phyloP scores from a whole-genome alignment of 2,888 invertebrate genomes.

The Zaprionus lineosus region DNA sequence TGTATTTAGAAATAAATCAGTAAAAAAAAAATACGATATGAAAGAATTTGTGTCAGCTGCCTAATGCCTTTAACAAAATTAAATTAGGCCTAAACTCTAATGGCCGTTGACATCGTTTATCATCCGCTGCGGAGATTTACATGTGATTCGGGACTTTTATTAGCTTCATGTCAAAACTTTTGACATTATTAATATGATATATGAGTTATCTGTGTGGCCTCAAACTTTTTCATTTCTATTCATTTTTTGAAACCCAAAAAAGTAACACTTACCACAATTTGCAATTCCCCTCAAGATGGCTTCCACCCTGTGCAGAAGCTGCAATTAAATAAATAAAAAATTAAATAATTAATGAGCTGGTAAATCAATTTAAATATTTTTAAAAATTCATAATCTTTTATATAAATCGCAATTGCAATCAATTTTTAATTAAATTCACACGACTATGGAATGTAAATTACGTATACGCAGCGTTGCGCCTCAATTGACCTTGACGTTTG shows the following conservation, averaged over 20 bases:
- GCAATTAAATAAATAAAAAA: no score
- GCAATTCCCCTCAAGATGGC: constrained; percentile 26
- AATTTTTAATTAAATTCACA: constrained; percentile 19
- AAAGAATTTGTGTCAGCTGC: constrained; percentile 16
- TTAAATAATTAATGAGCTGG: neutral
- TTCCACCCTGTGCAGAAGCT: neutral
- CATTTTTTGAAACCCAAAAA: no score
- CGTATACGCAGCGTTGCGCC: constrained; percentile 19
- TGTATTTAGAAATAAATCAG: neutral
- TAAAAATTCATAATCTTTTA: no score
- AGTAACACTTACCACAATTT: constrained; percentile 47
- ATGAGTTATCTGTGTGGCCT: constrained; percentile 8
- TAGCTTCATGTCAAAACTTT: constrained; percentile 24
- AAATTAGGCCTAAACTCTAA: neutral
- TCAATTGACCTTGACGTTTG: constrained; percentile 37
- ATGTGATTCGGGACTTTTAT: constrained; percentile 21
- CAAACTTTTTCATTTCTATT: constrained; percentile 13
- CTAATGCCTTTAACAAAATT: constrained; percentile 28
- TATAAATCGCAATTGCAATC: constrained; percentile 23
- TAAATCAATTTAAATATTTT: no score
- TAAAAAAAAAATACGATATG: no score
- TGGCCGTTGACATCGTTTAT: constrained; percentile 29
- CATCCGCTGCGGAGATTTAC: constrained; percentile 22
- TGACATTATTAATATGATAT: constrained; percentile 35
- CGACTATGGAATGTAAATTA: constrained; percentile 7